These are phyloP conservation scores for Raja brachyura DNA, from an alignment of 2,113 vertebrate genomes.

Conservation along the genomic window DNA sequence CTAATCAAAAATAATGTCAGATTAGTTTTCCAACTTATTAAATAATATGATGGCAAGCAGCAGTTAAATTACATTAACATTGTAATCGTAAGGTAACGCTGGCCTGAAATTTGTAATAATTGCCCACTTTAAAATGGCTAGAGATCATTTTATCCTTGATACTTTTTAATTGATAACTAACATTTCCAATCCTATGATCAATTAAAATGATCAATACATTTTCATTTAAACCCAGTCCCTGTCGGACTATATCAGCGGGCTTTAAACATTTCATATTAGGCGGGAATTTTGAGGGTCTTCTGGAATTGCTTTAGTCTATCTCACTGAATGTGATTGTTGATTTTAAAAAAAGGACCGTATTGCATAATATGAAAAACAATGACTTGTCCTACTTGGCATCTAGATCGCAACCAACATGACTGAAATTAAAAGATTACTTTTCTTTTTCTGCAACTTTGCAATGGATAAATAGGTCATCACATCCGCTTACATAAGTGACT, in stretches of 20 bases:
- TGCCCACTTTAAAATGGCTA: not conserved
- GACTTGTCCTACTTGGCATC: not conserved
- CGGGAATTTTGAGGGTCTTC: no score
- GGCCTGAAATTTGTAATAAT: not conserved
- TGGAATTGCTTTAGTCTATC: no score
- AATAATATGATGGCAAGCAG: not conserved
- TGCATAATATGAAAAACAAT: not conserved
- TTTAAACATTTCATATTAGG: not conserved
- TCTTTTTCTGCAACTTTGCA: not conserved
- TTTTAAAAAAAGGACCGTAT: not conserved
- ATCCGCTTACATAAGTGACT: not conserved
- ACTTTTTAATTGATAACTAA: no score
- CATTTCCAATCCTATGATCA: no score
- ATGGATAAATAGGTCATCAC: not conserved
- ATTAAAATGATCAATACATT: not conserved
- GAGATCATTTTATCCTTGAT: not conserved
- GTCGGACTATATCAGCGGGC: not conserved
- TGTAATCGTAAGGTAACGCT: not conserved
- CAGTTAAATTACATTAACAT: not conserved
- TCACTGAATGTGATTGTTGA: not conserved
- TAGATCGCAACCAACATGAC: not conserved
- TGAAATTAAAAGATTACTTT: not conserved
- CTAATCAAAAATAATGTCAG: not conserved
- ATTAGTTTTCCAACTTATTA: not conserved
- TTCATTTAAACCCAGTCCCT: not conserved